These are phyloP conservation scores for Luperina testacea DNA, from an alignment of 2,888 invertebrate species.

Conservation along the genomic window DNA sequence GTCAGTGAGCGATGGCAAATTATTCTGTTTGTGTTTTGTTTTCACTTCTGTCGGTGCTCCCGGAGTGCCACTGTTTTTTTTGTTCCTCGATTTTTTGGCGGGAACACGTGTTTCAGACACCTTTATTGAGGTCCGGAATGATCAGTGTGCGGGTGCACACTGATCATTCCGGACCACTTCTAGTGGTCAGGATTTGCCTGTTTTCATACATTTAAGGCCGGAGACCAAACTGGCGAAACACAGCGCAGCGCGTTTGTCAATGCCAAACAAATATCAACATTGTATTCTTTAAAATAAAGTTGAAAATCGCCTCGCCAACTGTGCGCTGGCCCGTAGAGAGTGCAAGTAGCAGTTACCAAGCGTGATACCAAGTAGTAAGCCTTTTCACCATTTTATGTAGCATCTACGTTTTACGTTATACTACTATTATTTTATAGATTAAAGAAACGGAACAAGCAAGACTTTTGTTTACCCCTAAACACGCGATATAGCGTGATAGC, in stretches of 20 bases:
- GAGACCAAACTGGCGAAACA: neutral
- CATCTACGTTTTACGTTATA: constrained; percentile 23
- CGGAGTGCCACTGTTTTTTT: too few relatives aligned
- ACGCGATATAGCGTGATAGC: constrained; percentile 65
- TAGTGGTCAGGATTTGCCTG: too few relatives aligned
- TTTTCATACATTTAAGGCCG: too few relatives aligned
- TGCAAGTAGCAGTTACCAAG: neutral
- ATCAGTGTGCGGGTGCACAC: too few relatives aligned
- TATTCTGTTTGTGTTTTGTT: too few relatives aligned
- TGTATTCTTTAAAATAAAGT: neutral
- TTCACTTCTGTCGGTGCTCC: too few relatives aligned
- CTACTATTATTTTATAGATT: constrained; percentile 40
- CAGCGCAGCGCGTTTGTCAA: neutral
- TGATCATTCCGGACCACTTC: too few relatives aligned
- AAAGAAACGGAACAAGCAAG: constrained; percentile 41
- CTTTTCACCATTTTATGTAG: constrained; percentile 17
- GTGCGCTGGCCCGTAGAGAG: too few relatives aligned
- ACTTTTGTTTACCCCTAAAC: constrained; percentile 38
- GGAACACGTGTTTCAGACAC: too few relatives aligned
- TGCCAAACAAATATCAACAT: neutral
- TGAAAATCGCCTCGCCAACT: neutral
- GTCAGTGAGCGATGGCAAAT: too few relatives aligned
- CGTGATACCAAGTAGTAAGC: constrained; percentile 17
- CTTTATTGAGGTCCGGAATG: too few relatives aligned
- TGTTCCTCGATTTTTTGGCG: too few relatives aligned